Percentiles rank a stretch among this genome's conserved stretches.
These are phyloP conservation scores for Egretta garzetta DNA, from an alignment of 2,113 vertebrate species.

Conservation along the genomic window DNA sequence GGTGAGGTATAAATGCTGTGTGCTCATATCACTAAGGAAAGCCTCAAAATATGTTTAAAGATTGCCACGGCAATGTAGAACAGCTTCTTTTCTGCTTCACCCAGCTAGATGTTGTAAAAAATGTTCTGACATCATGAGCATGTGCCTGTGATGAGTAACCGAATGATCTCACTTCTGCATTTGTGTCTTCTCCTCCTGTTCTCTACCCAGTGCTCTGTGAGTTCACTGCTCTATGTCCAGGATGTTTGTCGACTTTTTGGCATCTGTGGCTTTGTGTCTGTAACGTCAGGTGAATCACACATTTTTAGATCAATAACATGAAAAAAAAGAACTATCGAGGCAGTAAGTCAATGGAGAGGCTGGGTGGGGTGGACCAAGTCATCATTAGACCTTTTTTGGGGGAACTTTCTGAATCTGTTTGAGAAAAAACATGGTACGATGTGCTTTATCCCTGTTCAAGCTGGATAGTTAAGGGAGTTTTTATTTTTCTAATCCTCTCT, in stretches of 20 bases:
- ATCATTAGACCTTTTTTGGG: not conserved
- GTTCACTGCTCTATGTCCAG: not conserved
- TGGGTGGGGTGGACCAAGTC: not conserved
- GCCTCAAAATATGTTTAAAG: not conserved
- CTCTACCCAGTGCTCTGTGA: not conserved
- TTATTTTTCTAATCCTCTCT: conserved; percentile 30
- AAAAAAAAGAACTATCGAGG: not conserved
- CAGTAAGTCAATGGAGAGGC: not conserved
- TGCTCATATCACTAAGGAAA: not conserved
- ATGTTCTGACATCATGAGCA: not conserved
- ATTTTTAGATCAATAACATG: not conserved
- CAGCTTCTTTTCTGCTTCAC: not conserved
- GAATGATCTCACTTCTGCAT: not conserved
- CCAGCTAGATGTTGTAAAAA: not conserved
- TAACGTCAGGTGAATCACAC: not conserved
- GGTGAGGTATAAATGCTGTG: not conserved
- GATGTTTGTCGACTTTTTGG: not conserved
- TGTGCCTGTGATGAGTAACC: not conserved
- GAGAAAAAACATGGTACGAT: not conserved
- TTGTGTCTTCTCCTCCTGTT: not conserved
- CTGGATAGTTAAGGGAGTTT: not conserved
- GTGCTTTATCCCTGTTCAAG: not conserved
- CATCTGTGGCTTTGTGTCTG: not conserved
- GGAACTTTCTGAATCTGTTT: not conserved
- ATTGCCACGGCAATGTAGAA: not conserved